Evolutionary conservation across 2,888 invertebrate species (phyloP), one percentile per base, ranked within the genome.

Genomic region (Itoplectis maculator): DNA sequence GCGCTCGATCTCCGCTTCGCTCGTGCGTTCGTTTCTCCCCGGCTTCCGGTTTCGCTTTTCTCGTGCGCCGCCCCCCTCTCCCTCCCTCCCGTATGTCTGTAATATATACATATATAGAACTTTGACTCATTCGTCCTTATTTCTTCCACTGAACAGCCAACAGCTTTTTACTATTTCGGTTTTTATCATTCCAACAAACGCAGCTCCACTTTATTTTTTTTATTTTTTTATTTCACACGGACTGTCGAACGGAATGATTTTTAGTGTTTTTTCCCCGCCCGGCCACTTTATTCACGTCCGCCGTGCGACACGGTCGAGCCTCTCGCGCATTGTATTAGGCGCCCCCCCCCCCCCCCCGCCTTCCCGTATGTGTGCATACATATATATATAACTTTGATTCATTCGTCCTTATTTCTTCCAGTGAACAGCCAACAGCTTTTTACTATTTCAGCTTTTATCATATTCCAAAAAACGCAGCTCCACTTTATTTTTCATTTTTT

Each of bases 11-110:
- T n/a, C 29, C 29, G 23, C 15, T 15, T 61, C 23, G 61, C 35
- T 37, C 61, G 61, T 61, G 40, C 61, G 61, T 40, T 61, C n/a
- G 61, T 18, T 37, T 37, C 40, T 61, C 37, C 61, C 9, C 18
- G 37, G 8, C 37, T 61, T 61, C 61, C 61, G 61, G 61, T 61
- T 61, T 61, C 61, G 37, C 8, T 35, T 59, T 59, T 15, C 29
- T 59, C 59, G 35, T 35, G 4, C 13, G 11, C 35, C 29, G 2
- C 18, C 18, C 37, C n/a, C 40, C 61, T 37, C 18, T n/a, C 40
- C 15, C 37, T 8, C 18, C 13, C 13, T 35, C 11, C 2, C n/a
- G 13, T 56, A 13, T 29, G 3, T 29, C 29, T 29, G 3, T 5
- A 2, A 5, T 47, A n/a, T 15, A 47, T 47, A 15, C 15, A 45